Percentiles rank a stretch among this genome's conserved stretches.
Evolutionary conservation across 1,140 invertebrate species (phyloP).

Genomic region (Aphaenogaster ashmeadi): DNA sequence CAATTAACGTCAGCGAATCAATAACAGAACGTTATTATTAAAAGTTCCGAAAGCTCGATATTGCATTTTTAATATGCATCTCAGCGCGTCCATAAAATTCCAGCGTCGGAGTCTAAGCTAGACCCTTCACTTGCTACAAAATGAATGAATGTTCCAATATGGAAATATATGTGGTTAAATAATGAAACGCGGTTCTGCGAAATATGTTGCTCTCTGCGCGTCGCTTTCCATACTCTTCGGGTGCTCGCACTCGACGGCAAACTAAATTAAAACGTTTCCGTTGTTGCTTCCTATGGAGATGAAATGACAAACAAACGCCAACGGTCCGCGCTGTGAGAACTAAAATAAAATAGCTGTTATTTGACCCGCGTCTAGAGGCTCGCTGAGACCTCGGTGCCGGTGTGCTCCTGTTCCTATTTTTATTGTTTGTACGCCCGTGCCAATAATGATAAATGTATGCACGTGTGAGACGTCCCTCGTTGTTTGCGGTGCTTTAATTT

Average conservation of each 20-base stretch:
- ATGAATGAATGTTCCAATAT: slow-evolving; percentile 50
- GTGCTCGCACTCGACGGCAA: slow-evolving; percentile 4
- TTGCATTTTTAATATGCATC: slow-evolving; percentile 34
- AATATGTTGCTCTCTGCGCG: background rate
- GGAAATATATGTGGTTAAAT: slow-evolving; percentile 46
- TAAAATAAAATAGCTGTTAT: slow-evolving; percentile 41
- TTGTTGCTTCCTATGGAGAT: slow-evolving; percentile 37
- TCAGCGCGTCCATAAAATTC: background rate
- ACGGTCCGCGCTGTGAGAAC: background rate
- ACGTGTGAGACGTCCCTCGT: background rate
- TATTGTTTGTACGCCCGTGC: slow-evolving; percentile 13
- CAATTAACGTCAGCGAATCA: slow-evolving; percentile 33
- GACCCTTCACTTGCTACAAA: background rate
- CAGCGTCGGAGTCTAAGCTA: background rate
- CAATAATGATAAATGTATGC: slow-evolving; percentile 51
- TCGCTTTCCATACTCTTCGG: slow-evolving; percentile 6
- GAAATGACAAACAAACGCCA: slow-evolving; percentile 50
- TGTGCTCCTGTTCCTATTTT: slow-evolving; percentile 1
- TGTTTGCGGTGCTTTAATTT: slow-evolving; percentile 48
- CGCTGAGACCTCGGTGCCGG: background rate
- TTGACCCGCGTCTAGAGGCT: slow-evolving; percentile 2
- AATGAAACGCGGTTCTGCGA: slow-evolving; percentile 46
- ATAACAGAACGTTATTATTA: slow-evolving; percentile 4
- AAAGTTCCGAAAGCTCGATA: slow-evolving; percentile 6
- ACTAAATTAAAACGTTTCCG: slow-evolving; percentile 62